Evolutionary conservation across 1,140 invertebrate genomes (phyloP).

Genomic region (Amphibalanus amphitrite): DNA sequence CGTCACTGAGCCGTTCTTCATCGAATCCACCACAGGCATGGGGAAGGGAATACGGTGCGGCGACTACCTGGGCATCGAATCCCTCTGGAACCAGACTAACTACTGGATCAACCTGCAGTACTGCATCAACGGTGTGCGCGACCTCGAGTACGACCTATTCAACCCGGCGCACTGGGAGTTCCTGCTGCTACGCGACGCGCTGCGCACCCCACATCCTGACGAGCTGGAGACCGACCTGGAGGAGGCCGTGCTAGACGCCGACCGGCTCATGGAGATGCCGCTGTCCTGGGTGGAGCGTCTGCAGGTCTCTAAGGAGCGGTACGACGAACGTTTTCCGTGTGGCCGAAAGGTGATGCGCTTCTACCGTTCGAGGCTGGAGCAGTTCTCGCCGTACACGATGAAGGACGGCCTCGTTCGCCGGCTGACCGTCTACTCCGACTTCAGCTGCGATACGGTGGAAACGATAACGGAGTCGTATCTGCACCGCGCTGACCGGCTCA

Average conservation of each 20-base stretch:
- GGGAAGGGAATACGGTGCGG: slow-evolving; percentile 22
- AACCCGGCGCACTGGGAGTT: neutral
- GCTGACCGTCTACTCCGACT: neutral
- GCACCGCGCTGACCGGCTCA: neutral
- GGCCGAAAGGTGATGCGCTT: neutral
- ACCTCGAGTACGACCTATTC: neutral
- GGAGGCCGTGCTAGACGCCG: neutral
- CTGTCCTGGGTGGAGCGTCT: neutral
- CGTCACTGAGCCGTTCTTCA: neutral
- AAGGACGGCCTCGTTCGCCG: neutral
- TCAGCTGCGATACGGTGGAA: neutral
- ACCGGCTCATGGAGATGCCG: neutral
- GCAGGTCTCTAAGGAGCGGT: neutral
- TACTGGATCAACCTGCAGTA: slow-evolving; percentile 64
- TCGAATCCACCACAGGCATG: neutral
- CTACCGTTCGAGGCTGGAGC: neutral
- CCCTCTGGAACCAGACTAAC: slow-evolving; percentile 69
- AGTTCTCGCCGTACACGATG: neutral
- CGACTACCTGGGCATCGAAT: slow-evolving; percentile 59
- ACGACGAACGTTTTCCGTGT: neutral
- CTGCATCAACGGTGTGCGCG: slow-evolving; percentile 24
- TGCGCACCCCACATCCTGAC: neutral
- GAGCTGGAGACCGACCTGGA: neutral
- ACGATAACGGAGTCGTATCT: neutral
- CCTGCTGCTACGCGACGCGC: neutral